Percentiles rank a stretch among this genome's conserved stretches.
Conservation (phyloP, 2,797 vertebrate species). For the Argentina silus region DNA sequence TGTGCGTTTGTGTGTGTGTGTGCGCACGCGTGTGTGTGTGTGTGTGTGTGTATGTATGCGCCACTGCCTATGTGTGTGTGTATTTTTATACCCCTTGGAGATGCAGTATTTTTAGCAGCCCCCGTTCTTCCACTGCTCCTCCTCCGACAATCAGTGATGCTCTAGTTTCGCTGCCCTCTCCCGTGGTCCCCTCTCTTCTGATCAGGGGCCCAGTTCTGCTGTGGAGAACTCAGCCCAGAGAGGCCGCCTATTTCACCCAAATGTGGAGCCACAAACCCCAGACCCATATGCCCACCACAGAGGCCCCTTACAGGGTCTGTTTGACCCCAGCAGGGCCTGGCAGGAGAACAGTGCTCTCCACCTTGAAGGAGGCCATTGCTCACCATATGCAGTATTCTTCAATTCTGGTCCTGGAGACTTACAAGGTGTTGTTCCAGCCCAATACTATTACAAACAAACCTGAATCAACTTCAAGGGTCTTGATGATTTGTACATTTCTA, state of each 20-base stretch:
- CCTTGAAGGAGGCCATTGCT: background rate
- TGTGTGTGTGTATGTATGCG: slow-evolving; percentile 32
- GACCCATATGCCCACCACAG: background rate
- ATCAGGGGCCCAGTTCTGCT: slow-evolving; percentile 62
- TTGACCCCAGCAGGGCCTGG: background rate
- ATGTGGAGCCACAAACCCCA: background rate
- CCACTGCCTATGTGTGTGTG: slow-evolving; percentile 55
- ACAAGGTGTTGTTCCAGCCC: background rate
- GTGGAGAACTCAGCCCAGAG: slow-evolving; percentile 47
- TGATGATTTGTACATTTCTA: background rate
- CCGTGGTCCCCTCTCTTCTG: slow-evolving; percentile 70
- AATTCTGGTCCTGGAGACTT: background rate
- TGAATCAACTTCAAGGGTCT: background rate
- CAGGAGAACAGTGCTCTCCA: background rate
- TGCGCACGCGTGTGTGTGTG: slow-evolving; percentile 19
- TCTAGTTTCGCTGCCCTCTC: slow-evolving; percentile 80
- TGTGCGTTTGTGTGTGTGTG: slow-evolving; percentile 9
- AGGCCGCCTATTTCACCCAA: background rate
- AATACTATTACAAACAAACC: background rate
- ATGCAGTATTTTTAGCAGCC: slow-evolving; percentile 83
- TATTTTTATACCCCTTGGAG: slow-evolving; percentile 83
- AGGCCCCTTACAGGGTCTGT: background rate
- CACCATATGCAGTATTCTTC: background rate
- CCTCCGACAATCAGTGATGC: slow-evolving; percentile 77
- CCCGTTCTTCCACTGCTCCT: slow-evolving; percentile 71